Base-by-base conservation (phyloP, 2,888 invertebrate genomes). In the Scaptodrosophila latifasciaeformis region DNA sequence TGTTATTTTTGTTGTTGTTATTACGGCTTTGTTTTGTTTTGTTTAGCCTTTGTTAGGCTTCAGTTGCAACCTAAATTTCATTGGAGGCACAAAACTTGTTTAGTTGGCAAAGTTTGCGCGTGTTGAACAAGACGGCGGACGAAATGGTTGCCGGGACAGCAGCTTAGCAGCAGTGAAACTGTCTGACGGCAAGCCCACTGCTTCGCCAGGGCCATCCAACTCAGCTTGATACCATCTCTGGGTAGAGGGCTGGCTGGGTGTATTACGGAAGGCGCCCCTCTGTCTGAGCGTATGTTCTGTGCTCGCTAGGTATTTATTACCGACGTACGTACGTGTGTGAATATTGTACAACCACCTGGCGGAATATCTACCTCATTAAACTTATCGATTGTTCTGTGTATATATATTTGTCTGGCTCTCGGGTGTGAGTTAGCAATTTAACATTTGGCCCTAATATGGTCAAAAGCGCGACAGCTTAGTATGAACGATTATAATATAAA, bases 61-160 rank as follows among this genome's bases (percentile, higher is more conserved):
- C 80, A 62, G 75, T 74, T 80, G 78, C 80, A 77, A 80, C 78
- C 76, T 80, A 80, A 77, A 77, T 80, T 77, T 80, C 80, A 77
- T 78, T 80, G 78, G 65, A 77, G 76, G 75, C 75, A 67, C 75
- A 76, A 75, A 79, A 79, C 74, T 79, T 75, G 79, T 76, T 79
- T 75, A 75, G 79, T 75, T 79, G 75, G 78, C 78, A 71, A 72
- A 74, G 69, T 78, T 78, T 78, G 78, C 72, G 72, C 63, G 78
- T 71, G 71, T 78, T 68, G 76, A 74, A 78, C 78, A 78, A 70
- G 64, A 40, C 40, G 71, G 62, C 24, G n/a, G n/a, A n/a, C n/a
- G 7, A 24, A 24, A 7, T 24, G 24, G 24, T 24, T 7, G 4
- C 24, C 24, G 24, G 24, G 4, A 24, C 3, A 24, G 24, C 24